These are phyloP conservation scores for Cephus pygmeus DNA, from an alignment of 2,888 invertebrate genomes.

Conservation along the genomic window DNA sequence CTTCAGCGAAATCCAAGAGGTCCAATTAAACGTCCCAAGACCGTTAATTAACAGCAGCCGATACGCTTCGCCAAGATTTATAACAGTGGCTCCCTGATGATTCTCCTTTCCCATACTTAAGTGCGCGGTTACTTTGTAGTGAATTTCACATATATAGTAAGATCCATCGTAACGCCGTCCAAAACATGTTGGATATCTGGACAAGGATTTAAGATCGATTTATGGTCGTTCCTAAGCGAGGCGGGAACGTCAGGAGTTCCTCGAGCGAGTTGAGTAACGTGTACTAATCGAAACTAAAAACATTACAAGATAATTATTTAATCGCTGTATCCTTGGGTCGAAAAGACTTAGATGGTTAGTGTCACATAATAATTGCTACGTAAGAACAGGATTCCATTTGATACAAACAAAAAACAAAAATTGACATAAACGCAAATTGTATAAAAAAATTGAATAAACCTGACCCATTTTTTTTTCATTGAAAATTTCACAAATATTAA, in stretches of 20 bases:
- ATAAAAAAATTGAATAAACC: not conserved
- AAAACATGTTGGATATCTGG: not conserved
- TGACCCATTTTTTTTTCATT: not conserved
- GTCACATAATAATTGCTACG: not conserved
- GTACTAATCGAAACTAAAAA: not conserved
- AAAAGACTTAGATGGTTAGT: not conserved
- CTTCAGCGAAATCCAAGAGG: not conserved
- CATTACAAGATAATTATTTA: not conserved
- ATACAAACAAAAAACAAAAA: not conserved
- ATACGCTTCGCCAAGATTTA: not conserved
- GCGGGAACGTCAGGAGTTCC: not conserved
- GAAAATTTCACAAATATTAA: too few species aligned
- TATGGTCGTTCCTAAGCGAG: not conserved
- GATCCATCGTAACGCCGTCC: not conserved
- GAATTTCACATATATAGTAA: not conserved
- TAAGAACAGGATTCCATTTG: not conserved
- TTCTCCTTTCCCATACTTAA: not conserved
- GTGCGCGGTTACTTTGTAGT: slow-evolving; percentile 1
- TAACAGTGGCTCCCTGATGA: not conserved
- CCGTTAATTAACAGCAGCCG: not conserved
- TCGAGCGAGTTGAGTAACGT: not conserved
- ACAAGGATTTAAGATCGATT: not conserved
- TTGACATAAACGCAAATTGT: not conserved
- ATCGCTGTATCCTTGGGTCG: not conserved
- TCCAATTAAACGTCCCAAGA: not conserved